These are phyloP conservation scores for Dreissena rostriformis DNA, from an alignment of 1,140 invertebrate species.

Conservation along the genomic window DNA sequence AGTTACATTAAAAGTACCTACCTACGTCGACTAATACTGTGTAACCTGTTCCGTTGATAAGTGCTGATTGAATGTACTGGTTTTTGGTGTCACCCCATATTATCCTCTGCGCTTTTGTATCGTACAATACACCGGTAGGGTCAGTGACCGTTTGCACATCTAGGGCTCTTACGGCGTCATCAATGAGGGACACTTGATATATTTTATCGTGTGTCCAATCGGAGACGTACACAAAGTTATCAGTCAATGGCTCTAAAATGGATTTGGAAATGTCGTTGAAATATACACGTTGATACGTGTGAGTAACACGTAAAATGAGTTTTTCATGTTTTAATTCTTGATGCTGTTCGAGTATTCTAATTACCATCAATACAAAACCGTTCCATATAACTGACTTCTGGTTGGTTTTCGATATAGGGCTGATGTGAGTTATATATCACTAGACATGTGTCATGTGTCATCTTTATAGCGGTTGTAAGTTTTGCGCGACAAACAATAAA, in stretches of 20 bases:
- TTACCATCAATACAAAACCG: no score
- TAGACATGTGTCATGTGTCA: no score
- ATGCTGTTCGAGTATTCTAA: no score
- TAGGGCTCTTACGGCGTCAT: conserved; percentile 15
- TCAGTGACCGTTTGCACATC: not conserved
- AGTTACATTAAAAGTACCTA: not conserved
- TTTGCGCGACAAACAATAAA: no score
- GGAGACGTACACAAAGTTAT: conserved; percentile 22
- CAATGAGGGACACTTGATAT: conserved; percentile 26
- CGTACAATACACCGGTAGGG: conserved; percentile 13
- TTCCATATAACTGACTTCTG: no score
- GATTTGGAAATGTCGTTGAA: not conserved
- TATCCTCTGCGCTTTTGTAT: not conserved
- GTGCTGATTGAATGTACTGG: not conserved
- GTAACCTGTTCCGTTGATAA: not conserved
- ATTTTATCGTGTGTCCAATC: conserved; percentile 41
- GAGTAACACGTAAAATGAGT: no score
- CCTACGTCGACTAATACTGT: conserved; percentile 3
- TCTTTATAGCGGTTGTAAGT: no score
- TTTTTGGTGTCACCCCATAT: conserved; percentile 17
- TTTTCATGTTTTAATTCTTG: no score
- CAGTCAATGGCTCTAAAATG: conserved; percentile 9
- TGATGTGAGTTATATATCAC: no score
- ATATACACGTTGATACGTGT: no score
- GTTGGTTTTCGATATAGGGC: no score